phyloP scores from a whole-genome alignment of 2,888 invertebrate species.

The Sinelater perroti region DNA sequence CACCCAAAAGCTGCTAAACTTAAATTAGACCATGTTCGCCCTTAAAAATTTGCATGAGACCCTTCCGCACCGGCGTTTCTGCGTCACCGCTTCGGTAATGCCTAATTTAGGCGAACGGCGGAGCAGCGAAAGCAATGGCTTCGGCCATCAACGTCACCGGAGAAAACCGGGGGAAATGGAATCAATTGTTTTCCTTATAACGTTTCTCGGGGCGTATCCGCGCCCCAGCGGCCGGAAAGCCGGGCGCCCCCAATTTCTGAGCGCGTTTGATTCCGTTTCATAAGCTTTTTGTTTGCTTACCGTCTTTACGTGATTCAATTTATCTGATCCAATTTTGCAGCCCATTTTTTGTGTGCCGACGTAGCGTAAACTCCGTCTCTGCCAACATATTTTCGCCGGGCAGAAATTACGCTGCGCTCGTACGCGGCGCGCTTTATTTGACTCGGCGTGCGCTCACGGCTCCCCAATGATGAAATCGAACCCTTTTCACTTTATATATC shows the following conservation, averaged over 20 bases:
- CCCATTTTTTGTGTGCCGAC: slow-evolving; percentile 32
- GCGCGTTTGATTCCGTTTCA: slow-evolving; percentile 32
- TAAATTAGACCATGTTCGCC: no score
- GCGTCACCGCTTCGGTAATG: no score
- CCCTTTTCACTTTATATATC: no score
- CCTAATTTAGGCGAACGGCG: no score
- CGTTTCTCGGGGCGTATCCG: background rate
- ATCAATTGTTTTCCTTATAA: slow-evolving; percentile 17
- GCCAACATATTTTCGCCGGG: background rate
- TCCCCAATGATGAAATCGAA: no score
- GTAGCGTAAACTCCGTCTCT: slow-evolving; percentile 19
- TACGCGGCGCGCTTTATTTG: background rate
- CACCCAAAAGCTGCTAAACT: no score
- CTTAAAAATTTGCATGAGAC: no score
- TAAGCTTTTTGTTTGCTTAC: slow-evolving; percentile 37
- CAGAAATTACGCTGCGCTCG: slow-evolving; percentile 4
- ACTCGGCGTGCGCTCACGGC: no score
- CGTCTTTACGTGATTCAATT: slow-evolving; percentile 38
- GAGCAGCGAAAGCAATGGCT: background rate
- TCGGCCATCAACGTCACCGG: background rate
- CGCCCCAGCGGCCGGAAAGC: background rate
- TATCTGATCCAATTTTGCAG: slow-evolving; percentile 29
- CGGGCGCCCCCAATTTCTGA: slow-evolving; percentile 26
- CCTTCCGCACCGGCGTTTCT: no score
- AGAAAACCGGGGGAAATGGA: background rate